Conservation (phyloP, 2,113 vertebrate genomes). For the Sorex araneus region DNA sequence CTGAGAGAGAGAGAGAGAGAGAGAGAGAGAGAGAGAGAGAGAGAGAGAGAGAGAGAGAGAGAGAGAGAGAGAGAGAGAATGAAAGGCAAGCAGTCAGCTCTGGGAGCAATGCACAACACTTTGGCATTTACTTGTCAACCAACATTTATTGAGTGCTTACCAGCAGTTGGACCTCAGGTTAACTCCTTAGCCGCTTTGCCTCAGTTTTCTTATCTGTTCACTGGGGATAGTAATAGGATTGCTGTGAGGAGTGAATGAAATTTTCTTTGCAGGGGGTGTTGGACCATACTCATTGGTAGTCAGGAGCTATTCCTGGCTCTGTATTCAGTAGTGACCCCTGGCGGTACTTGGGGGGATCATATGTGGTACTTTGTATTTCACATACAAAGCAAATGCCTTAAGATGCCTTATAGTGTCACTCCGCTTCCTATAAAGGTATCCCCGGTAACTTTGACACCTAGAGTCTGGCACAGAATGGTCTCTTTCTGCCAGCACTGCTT, state of each 20-base stretch:
- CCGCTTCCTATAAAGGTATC: too few species aligned
- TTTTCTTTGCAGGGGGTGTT: background rate
- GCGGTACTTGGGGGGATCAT: too few species aligned
- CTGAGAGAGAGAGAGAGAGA: conserved; percentile 70
- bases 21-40: conserved; percentile 65
- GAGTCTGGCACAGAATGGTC: too few species aligned
- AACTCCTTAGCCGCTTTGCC: conserved; percentile 20
- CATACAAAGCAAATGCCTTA: too few species aligned
- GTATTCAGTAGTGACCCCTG: too few species aligned
- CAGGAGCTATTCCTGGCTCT: background rate
- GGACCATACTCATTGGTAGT: background rate
- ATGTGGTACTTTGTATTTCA: too few species aligned
- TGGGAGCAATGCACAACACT: background rate
- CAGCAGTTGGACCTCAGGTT: background rate
- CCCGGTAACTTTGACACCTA: too few species aligned
- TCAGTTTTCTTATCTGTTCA: conserved; percentile 47
- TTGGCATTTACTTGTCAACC: background rate
- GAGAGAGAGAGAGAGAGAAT: conserved; percentile 66
- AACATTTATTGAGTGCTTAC: background rate
- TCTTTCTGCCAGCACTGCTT: background rate
- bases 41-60: conserved; percentile 73
- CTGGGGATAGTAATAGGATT: background rate
- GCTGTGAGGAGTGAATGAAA: conserved; percentile 20
- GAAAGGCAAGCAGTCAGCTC: conserved; percentile 50
- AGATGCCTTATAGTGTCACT: too few species aligned